These are phyloP conservation scores for Epistrophe eligans DNA, from an alignment of 2,888 invertebrate species.

Conservation along the genomic window DNA sequence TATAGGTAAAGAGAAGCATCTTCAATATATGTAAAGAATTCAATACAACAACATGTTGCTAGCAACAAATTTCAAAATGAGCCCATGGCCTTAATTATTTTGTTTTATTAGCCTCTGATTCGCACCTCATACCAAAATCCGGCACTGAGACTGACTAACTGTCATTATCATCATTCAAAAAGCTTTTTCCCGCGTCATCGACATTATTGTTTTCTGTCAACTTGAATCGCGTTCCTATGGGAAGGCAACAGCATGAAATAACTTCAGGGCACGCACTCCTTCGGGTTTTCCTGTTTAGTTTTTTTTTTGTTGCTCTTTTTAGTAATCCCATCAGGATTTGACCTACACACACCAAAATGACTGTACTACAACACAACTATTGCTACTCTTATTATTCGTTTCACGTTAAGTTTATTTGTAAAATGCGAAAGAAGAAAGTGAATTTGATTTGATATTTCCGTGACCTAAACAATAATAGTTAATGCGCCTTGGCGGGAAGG, in stretches of 20 bases:
- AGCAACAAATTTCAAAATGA: background rate
- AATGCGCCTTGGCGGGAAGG: constrained; percentile 64
- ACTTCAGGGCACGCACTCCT: constrained; percentile 54
- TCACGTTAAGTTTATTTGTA: constrained; percentile 23
- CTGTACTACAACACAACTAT: background rate
- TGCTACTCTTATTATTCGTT: constrained; percentile 12
- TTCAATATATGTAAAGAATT: too few relatives aligned
- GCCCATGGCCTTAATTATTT: background rate
- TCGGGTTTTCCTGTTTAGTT: background rate
- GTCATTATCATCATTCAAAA: constrained; percentile 23
- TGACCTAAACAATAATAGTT: constrained; percentile 77
- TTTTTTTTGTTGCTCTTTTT: background rate
- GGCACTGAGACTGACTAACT: background rate
- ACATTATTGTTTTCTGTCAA: constrained; percentile 46
- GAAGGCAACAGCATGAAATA: constrained; percentile 53
- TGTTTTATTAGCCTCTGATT: background rate
- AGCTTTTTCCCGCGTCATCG: constrained; percentile 24
- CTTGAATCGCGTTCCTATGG: constrained; percentile 35
- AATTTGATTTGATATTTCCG: constrained; percentile 81
- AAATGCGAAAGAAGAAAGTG: constrained; percentile 43
- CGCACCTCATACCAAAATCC: background rate
- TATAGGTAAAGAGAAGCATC: too few relatives aligned
- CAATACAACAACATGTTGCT: too few relatives aligned
- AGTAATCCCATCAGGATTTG: constrained; percentile 7
- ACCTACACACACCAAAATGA: background rate